Conservation (phyloP, 2,113 vertebrate species). For the Xiphias gladius region DNA sequence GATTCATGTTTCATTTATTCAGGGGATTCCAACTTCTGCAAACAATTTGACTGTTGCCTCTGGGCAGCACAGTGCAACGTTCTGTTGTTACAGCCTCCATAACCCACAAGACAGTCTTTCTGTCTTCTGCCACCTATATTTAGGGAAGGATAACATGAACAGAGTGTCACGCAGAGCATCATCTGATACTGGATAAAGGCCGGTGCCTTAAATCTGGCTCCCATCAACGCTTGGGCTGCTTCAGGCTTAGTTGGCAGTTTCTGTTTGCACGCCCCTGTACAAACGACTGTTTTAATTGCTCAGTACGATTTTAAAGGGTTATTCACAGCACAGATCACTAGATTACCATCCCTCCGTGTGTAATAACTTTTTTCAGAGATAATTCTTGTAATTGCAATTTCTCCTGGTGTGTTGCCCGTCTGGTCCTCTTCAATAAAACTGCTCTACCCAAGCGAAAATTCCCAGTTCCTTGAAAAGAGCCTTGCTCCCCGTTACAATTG, state of each 20-base stretch:
- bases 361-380: no score
- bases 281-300: no score
- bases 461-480: no score
- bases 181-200: constrained; percentile 8
- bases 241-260: not conserved
- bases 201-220: not conserved
- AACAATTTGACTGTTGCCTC: not conserved
- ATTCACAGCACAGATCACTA: no score
- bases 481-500: no score
- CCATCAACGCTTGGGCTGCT: not conserved
- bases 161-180: not conserved
- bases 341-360: no score
- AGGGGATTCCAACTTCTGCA: not conserved
- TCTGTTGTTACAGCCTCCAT: not conserved
- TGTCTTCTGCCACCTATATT: not conserved
- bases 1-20: constrained; percentile 7
- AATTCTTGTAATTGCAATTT: no score
- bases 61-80: not conserved
- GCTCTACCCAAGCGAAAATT: no score
- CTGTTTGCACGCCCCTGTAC: not conserved
- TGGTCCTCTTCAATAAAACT: no score
- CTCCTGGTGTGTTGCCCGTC: no score
- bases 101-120: not conserved
- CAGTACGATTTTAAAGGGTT: no score
- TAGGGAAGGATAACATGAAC: not conserved